A percentile compares a stretch with the other conserved stretches of the same genome.
These are phyloP conservation scores for Aromia moschata DNA, from an alignment of 2,888 invertebrate genomes.

Conservation along the genomic window DNA sequence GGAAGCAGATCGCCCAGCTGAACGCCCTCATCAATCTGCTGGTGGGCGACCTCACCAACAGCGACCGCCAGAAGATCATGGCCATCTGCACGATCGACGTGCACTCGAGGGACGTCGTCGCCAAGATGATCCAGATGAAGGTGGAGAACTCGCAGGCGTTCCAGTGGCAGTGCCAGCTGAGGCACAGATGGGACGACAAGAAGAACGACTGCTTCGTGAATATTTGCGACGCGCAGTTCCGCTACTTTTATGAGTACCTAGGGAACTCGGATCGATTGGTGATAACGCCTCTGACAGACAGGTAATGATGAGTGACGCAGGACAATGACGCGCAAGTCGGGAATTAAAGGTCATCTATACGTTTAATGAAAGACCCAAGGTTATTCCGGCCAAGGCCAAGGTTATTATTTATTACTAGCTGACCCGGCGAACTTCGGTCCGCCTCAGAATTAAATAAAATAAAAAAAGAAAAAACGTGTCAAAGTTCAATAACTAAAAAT, in stretches of 20 bases:
- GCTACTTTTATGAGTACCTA: slow-evolving; percentile 92
- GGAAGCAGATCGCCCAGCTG: slow-evolving; percentile 86
- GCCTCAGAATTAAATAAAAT: no score
- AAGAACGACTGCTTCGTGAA: slow-evolving; percentile 87
- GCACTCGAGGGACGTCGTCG: slow-evolving; percentile 92
- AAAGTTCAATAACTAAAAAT: no score
- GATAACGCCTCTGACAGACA: slow-evolving; percentile 92
- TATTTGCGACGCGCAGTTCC: slow-evolving; percentile 93
- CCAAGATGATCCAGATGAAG: slow-evolving; percentile 83
- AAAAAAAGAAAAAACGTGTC: no score
- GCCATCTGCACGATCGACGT: slow-evolving; percentile 97
- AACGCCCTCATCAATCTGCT: slow-evolving; percentile 84
- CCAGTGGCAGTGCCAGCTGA: slow-evolving; percentile 91
- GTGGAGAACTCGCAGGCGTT: slow-evolving; percentile 83
- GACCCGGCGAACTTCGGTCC: no score
- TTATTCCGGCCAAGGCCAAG: no score
- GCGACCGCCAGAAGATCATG: slow-evolving; percentile 95
- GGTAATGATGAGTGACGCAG: no score
- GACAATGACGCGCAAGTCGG: no score
- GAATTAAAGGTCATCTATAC: no score
- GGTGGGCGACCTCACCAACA: slow-evolving; percentile 81
- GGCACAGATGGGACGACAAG: slow-evolving; percentile 84
- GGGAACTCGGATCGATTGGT: slow-evolving; percentile 94
- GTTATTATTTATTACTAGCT: no score
- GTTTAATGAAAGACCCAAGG: no score